Evolutionary conservation across 2,888 invertebrate species (phyloP), one percentile per base, ranked within the genome.

Genomic region (Pardosa pseudoannulata): DNA sequence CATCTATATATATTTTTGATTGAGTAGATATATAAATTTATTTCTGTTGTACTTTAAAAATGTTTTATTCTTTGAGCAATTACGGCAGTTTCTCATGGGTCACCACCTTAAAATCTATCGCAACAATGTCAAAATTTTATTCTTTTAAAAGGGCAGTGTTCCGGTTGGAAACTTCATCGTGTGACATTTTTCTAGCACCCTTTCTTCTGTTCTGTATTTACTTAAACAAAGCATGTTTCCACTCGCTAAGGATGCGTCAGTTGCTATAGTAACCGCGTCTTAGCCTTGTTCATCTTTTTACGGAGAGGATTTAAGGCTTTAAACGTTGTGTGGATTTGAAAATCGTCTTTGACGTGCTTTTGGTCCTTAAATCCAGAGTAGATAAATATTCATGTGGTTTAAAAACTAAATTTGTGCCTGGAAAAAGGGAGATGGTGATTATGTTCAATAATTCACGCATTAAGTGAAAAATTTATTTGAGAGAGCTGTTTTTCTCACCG

Each of bases 281-380:
- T 23, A 5, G 5, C 23, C 56, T 13, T 46, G 62, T 31, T 65
- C 29, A 31, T 65, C 65, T 65, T 65, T 65, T 65, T 65, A 29
- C n/a, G 29, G 31, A 3, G 5, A 65, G 65, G 29, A 31, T 65
- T 31, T 65, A 65, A n/a, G 16, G 29, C 31, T 65, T 65, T 65
- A 65, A 65, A 31, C 29, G 65, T 1, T 31, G 31, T 29, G 65
- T 65, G 31, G 65, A 29, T 65, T 65, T n/a, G n/a, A 29, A 65
- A 65, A 29, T 65, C 1, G 31, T n/a, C 65, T 65, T 31, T 65
- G 65, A 65, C 65, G 65, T 28, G 65, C n/a, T 23, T 56, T 56
- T 56, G 23, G 23, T 23, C 23, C 16, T 23, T 23, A 56, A 56
- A 56, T 56, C 23, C 56, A 23, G 23, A 56, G 11, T 56, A 56